Percentiles rank a stretch among this genome's conserved stretches.
These are phyloP conservation scores for Eupithecia dodoneata DNA, from an alignment of 2,888 invertebrate species.

Conservation along the genomic window DNA sequence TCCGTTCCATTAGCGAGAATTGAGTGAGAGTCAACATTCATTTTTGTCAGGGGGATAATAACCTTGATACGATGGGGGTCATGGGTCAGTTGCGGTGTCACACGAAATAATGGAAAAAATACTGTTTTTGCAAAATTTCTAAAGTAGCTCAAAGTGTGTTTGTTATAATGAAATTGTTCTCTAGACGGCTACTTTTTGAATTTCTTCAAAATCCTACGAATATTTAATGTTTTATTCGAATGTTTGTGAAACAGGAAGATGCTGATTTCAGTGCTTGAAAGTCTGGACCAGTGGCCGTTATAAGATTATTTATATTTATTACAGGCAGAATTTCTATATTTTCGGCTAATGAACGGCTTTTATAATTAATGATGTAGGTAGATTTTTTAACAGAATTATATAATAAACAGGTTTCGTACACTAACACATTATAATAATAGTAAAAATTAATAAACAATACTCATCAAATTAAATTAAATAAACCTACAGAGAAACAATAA, in stretches of 20 bases:
- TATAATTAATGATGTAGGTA: too few species aligned
- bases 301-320: too few species aligned
- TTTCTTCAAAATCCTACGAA: not conserved
- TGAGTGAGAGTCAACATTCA: constrained; percentile 44
- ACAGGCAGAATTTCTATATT: too few species aligned
- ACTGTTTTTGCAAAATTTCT: not conserved
- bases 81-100: constrained; percentile 16
- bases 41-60: constrained; percentile 44
- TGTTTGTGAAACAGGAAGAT: not conserved
- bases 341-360: too few species aligned
- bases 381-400: too few species aligned
- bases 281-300: too few species aligned
- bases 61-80: constrained; percentile 33
- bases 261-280: too few species aligned
- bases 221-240: not conserved
- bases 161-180: not conserved
- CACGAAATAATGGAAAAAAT: constrained; percentile 5
- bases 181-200: not conserved
- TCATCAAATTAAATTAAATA: too few species aligned
- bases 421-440: too few species aligned
- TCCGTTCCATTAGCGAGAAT: constrained; percentile 40
- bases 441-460: too few species aligned
- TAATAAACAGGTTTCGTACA: too few species aligned
- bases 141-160: not conserved
- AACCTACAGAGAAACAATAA: too few species aligned